These are phyloP conservation scores for Epinotia demarniana DNA, from an alignment of 2,888 invertebrate genomes.

Conservation along the genomic window DNA sequence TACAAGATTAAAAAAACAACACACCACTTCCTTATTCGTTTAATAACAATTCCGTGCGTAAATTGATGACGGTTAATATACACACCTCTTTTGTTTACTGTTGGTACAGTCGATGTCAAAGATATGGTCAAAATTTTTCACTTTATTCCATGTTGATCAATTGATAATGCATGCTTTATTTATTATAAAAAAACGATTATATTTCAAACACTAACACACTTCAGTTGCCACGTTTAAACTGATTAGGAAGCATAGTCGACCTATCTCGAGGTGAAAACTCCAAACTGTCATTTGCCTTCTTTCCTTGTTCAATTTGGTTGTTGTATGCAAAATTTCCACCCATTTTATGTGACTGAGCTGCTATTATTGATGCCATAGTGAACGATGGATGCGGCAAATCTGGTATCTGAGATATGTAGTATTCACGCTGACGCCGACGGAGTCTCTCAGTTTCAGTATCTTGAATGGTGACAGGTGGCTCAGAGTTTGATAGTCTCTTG, in stretches of 20 bases:
- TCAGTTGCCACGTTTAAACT: conserved; percentile 45
- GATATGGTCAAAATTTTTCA: too few relatives aligned
- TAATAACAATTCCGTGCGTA: too few relatives aligned
- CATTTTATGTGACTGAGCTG: conserved; percentile 60
- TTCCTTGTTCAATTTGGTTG: conserved; percentile 57
- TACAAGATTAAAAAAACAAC: too few relatives aligned
- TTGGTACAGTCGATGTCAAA: too few relatives aligned
- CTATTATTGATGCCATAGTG: conserved; percentile 63
- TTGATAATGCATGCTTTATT: too few relatives aligned
- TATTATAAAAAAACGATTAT: too few relatives aligned
- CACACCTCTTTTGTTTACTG: too few relatives aligned
- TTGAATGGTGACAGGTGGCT: conserved; percentile 42
- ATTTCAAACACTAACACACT: not conserved
- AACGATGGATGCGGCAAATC: conserved; percentile 65
- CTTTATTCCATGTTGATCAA: too few relatives aligned
- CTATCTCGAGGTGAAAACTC: conserved; percentile 61
- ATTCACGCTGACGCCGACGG: conserved; percentile 55
- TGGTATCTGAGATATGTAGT: conserved; percentile 63
- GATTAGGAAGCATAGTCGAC: conserved; percentile 60
- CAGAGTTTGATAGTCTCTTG: conserved; percentile 45
- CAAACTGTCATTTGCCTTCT: conserved; percentile 30
- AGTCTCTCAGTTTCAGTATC: not conserved
- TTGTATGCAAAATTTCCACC: conserved; percentile 58
- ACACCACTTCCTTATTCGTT: too few relatives aligned
- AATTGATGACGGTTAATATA: too few relatives aligned